Evolutionary conservation across 2,113 vertebrate genomes (phyloP), one percentile per base, ranked within the genome.

Genomic region (Sorex araneus): DNA sequence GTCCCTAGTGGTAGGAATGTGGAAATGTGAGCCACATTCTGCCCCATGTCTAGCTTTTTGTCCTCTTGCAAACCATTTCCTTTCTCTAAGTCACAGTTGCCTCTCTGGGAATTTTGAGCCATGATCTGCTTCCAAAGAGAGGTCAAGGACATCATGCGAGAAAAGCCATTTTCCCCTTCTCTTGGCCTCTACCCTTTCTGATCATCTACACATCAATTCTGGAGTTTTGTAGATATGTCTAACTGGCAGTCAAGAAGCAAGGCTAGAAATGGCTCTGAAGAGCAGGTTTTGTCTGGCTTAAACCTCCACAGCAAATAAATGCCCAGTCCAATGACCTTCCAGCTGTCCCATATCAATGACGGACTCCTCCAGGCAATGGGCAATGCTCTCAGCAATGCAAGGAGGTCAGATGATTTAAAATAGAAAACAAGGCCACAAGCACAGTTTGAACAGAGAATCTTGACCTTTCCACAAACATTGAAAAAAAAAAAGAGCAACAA

Each of bases 341-440:
- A 73, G 43, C 6, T 5, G 78, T 87, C 77, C 93, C 73, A 75
- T 84, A 63, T 32, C 77, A 70, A 89, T 90, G 87, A 73, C 70
- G 86, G 93, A 66, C 84, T 94, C 85, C 89, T 92, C 92, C 94
- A 78, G 77, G 89, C 91, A 93, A 95, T 84, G 8, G 57, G 43
- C n/a, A 86, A 90, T 93, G 81, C 74, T 94, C 79, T 25, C 36
- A 75, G 57, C 27, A 75, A 93, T 36, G 89, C 69, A 79, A 88
- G 40, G 75, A 47, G 89, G 74, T 69, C 79, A 92, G 88, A 70
- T 18, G 23, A 77, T 95, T 90, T 88, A 93, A 94, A 97, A 94
- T 23, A 95, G 82, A 95, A 90, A 96, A 88, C n/a, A 96, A 95
- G 70, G 54, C 77, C 45, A 82, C 78, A 84, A 89, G 67, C 67